phyloP scores from a whole-genome alignment of 1,140 invertebrate species.

The Sinella curviseta region DNA sequence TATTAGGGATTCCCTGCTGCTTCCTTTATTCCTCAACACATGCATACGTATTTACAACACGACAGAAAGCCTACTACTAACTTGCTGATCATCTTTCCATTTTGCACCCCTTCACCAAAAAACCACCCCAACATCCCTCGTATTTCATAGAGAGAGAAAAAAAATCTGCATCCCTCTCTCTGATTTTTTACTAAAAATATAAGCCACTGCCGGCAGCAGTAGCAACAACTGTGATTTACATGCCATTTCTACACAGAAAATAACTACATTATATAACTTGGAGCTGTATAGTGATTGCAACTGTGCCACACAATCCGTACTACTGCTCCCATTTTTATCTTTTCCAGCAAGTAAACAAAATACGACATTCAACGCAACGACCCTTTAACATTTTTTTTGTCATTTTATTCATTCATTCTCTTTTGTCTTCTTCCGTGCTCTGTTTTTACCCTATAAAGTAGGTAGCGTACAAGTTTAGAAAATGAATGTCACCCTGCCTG shows the following conservation, averaged over 20 bases:
- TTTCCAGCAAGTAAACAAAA: background rate
- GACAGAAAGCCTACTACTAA: no score
- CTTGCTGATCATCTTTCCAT: background rate
- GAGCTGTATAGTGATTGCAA: background rate
- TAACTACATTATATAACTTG: background rate
- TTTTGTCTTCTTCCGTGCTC: background rate
- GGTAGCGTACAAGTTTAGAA: no score
- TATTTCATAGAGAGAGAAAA: no score
- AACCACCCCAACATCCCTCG: background rate
- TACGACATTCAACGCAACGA: background rate
- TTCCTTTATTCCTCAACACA: no score
- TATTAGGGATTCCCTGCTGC: constrained; percentile 12
- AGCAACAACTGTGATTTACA: background rate
- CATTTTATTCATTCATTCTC: background rate
- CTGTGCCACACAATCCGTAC: background rate
- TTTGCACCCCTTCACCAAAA: background rate
- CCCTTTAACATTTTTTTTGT: background rate
- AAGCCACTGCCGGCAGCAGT: background rate
- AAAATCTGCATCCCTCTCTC: constrained; percentile 16
- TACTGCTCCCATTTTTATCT: background rate
- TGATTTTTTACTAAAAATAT: background rate
- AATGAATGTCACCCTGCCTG: background rate
- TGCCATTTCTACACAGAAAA: background rate
- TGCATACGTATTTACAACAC: no score
- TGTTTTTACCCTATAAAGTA: background rate